Percentiles rank a stretch among this genome's conserved stretches.
Conservation (phyloP, 2,797 vertebrate genomes). For the Falco cherrug region DNA sequence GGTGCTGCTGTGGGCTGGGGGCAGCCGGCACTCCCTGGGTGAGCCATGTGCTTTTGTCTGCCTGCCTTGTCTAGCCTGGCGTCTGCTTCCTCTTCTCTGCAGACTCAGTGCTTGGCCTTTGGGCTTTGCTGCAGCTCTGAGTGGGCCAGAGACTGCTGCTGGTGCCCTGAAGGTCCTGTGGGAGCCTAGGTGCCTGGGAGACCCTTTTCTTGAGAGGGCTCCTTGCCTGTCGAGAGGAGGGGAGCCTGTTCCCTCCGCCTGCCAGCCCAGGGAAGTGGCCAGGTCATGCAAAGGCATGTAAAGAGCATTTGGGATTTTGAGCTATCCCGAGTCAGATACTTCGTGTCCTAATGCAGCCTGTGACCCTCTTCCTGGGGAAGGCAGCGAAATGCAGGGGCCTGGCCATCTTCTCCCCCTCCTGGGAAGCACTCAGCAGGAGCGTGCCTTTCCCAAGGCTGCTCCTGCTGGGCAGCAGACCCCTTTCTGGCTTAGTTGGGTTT, state of each 20-base stretch:
- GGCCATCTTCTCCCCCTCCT: fast-evolving
- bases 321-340: fast-evolving
- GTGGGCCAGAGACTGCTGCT: background rate
- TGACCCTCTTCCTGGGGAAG: background rate
- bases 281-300: fast-evolving
- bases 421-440: background rate
- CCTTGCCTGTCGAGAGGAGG: fast-evolving
- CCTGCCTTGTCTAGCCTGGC: background rate
- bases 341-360: fast-evolving
- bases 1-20: background rate
- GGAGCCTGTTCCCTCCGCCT: background rate
- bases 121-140: background rate
- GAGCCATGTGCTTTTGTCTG: background rate
- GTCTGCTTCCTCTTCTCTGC: background rate
- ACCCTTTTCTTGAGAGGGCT: background rate
- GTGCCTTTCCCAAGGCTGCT: background rate
- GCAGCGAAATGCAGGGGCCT: background rate
- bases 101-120: fast-evolving
- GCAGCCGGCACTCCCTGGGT: fast-evolving
- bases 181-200: background rate
- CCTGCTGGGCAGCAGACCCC: background rate
- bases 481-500: background rate
- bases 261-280: background rate
- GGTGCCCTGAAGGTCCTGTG: fast-evolving
- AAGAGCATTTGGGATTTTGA: background rate